phyloP scores from a whole-genome alignment of 2,797 vertebrate species.

The Hirundo rustica region DNA sequence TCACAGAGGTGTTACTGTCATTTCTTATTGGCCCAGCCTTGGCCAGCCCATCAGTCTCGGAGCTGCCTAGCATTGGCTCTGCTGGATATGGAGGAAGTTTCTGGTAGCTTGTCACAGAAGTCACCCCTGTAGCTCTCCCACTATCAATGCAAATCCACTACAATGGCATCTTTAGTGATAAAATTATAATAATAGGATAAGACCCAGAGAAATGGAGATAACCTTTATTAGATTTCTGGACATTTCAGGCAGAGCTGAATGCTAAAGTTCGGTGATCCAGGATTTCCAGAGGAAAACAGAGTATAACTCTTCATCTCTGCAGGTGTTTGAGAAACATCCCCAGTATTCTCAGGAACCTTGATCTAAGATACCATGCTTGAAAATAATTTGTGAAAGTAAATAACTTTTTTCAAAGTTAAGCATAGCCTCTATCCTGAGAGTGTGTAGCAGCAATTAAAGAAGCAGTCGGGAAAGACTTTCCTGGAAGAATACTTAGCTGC shows the following conservation, averaged over 20 bases:
- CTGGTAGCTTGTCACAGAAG: background rate
- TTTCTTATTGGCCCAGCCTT: background rate
- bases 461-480: background rate
- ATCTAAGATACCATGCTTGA: background rate
- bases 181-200: background rate
- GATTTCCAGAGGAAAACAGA: background rate
- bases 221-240: background rate
- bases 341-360: background rate
- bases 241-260: background rate
- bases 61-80: background rate
- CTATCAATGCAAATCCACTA: background rate
- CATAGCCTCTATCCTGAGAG: background rate
- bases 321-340: background rate
- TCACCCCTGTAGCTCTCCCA: fast-evolving
- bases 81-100: background rate
- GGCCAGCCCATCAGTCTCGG: background rate
- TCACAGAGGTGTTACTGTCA: too few relatives aligned
- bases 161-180: background rate
- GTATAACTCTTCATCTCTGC: background rate
- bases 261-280: background rate
- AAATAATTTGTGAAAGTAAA: background rate
- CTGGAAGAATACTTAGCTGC: background rate
- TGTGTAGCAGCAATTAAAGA: background rate
- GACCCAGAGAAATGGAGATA: background rate
- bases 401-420: background rate